phyloP scores from a whole-genome alignment of 2,113 vertebrate genomes.

The Macrotis lagotis region DNA sequence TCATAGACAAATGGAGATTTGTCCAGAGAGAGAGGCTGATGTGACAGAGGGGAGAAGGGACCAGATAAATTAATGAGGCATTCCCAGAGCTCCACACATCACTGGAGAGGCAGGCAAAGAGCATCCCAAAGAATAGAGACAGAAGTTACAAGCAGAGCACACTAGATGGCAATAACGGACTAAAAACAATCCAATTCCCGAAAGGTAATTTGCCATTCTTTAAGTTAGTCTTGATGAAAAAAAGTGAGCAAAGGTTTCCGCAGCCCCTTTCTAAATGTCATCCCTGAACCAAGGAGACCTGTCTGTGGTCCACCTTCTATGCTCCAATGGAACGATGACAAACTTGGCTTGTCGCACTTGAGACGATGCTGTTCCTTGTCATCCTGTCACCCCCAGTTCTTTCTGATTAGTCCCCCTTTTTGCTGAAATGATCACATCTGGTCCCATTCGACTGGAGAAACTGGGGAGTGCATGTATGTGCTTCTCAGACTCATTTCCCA shows the following conservation, averaged over 20 bases:
- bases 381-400: background rate
- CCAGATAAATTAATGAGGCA: slow-evolving; percentile 46
- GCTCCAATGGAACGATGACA: background rate
- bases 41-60: slow-evolving; percentile 56
- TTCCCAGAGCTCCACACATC: background rate
- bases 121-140: slow-evolving; percentile 24
- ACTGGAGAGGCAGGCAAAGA: background rate
- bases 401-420: background rate
- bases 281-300: slow-evolving; percentile 41
- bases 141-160: background rate
- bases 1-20: slow-evolving; percentile 38
- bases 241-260: slow-evolving; percentile 59
- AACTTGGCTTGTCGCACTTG: background rate
- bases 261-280: slow-evolving; percentile 58
- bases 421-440: background rate
- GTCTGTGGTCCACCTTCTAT: background rate
- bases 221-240: slow-evolving; percentile 61
- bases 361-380: background rate
- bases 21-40: slow-evolving; percentile 88
- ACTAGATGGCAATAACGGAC: slow-evolving; percentile 83
- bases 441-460: background rate
- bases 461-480: background rate
- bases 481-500: background rate
- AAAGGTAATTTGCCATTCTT: slow-evolving; percentile 1
- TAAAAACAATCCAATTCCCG: slow-evolving; percentile 31